Evolutionary conservation across 53 echinoderm and acorn worm species (phyloP).

Genomic region (Holothuria scabra): DNA sequence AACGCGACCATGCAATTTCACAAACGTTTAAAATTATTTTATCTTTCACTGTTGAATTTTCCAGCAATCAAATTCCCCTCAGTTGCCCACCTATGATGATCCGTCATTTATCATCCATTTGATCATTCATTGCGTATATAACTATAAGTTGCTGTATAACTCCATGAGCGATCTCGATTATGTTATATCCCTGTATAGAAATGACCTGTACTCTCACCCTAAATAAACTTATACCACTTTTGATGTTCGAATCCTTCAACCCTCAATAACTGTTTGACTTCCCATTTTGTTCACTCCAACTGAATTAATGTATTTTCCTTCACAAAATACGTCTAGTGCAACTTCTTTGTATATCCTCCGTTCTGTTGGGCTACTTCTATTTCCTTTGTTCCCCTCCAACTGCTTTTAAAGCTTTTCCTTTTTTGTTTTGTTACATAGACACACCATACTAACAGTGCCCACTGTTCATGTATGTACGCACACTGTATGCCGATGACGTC

Average conservation of each 20-base stretch:
- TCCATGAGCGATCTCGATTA: too few species aligned
- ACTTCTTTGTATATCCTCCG: slow-evolving; percentile 25
- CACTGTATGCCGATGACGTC: slow-evolving; percentile 48
- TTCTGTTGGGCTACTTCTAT: slow-evolving; percentile 39
- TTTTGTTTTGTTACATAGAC: slow-evolving; percentile 55
- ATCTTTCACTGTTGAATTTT: too few species aligned
- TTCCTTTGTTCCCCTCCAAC: slow-evolving; percentile 49
- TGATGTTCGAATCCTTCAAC: slow-evolving; percentile 9
- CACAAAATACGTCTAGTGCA: neutral
- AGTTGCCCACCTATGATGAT: too few species aligned
- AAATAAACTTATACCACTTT: neutral
- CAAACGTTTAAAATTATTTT: too few species aligned
- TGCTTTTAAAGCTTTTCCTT: slow-evolving; percentile 47
- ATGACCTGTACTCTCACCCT: neutral
- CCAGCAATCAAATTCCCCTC: too few species aligned
- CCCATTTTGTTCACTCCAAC: neutral
- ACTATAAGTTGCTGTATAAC: too few species aligned
- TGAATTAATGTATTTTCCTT: slow-evolving; percentile 23
- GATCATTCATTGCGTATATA: too few species aligned
- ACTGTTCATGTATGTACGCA: slow-evolving; percentile 44
- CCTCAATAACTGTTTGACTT: slow-evolving; percentile 1
- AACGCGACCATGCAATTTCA: too few species aligned
- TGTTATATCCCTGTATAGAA: too few species aligned
- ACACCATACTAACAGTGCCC: slow-evolving; percentile 35
- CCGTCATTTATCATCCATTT: too few species aligned